Evolutionary conservation across 2,888 invertebrate genomes (phyloP).

Genomic region (Eulithis prunata): DNA sequence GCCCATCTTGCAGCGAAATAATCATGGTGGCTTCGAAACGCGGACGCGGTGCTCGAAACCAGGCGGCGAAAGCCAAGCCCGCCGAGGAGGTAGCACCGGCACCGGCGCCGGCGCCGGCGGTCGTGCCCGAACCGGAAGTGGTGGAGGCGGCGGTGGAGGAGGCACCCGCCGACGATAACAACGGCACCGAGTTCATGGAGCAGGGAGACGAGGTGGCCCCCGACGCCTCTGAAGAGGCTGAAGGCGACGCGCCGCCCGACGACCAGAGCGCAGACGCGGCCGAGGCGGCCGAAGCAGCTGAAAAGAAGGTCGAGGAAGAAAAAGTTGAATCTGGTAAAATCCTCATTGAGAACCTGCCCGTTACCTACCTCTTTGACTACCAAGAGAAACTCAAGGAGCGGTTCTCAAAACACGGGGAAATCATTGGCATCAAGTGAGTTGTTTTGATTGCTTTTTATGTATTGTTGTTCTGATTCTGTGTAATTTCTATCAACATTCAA

Average conservation of each 20-base stretch:
- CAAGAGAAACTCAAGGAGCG: slow-evolving; percentile 80
- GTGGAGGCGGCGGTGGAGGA: slow-evolving; percentile 56
- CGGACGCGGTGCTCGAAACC: slow-evolving; percentile 76
- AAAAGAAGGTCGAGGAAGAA: slow-evolving; percentile 67
- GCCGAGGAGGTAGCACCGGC: slow-evolving; percentile 49
- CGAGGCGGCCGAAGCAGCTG: slow-evolving; percentile 50
- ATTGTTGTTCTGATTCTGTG: slow-evolving; percentile 36
- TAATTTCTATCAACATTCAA: slow-evolving; percentile 75
- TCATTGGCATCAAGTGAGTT: slow-evolving; percentile 74
- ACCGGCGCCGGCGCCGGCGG: slow-evolving; percentile 36
- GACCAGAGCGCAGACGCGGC: slow-evolving; percentile 49
- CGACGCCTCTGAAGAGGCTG: slow-evolving; percentile 43
- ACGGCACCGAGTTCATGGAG: slow-evolving; percentile 62
- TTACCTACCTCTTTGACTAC: slow-evolving; percentile 77
- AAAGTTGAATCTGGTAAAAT: slow-evolving; percentile 81
- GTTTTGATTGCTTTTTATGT: slow-evolving; percentile 34
- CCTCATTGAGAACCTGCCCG: slow-evolving; percentile 77
- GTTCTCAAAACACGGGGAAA: slow-evolving; percentile 78
- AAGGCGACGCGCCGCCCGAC: slow-evolving; percentile 36
- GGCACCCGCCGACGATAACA: slow-evolving; percentile 65
- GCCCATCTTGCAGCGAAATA: slow-evolving; percentile 33
- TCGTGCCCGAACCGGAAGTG: slow-evolving; percentile 55
- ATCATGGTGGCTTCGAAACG: slow-evolving; percentile 77
- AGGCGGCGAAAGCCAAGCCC: slow-evolving; percentile 69
- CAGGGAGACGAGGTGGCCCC: slow-evolving; percentile 47